phyloP scores from a whole-genome alignment of 1,140 invertebrate species.

The Vollenhovia emeryi region DNA sequence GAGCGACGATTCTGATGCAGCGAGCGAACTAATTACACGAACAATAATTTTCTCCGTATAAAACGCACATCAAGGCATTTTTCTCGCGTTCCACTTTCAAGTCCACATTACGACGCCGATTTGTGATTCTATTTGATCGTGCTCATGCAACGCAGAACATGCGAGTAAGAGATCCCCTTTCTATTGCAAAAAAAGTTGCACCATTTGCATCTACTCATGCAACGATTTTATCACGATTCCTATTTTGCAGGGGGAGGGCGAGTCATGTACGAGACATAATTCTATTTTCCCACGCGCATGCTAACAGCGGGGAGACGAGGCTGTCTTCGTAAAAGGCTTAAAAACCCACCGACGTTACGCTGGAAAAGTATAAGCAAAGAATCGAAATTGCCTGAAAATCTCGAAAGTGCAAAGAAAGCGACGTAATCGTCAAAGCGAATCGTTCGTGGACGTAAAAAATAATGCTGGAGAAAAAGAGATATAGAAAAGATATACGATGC shows the following conservation, averaged over 20 bases:
- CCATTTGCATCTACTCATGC: conserved; percentile 16
- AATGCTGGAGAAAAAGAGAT: background rate
- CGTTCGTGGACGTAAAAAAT: background rate
- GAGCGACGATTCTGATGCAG: background rate
- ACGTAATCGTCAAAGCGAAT: background rate
- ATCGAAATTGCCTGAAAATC: conserved; percentile 1
- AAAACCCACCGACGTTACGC: background rate
- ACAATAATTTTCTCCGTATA: conserved; percentile 16
- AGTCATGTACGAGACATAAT: conserved; percentile 7
- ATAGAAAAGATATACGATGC: background rate
- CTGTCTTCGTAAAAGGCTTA: background rate
- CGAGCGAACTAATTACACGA: background rate
- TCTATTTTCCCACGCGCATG: conserved; percentile 30
- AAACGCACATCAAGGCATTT: conserved; percentile 1
- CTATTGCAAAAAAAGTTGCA: conserved; percentile 11
- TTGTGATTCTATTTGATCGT: conserved; percentile 32
- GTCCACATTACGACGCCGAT: background rate
- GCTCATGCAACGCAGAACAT: conserved; percentile 59
- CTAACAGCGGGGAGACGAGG: background rate
- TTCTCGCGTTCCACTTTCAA: background rate
- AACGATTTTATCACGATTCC: conserved; percentile 6
- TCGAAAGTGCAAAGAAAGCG: background rate
- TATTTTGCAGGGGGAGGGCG: background rate
- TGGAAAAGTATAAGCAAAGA: conserved; percentile 7
- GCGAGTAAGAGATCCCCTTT: conserved; percentile 35